These are phyloP conservation scores for Plemyria rubiginata DNA, from an alignment of 2,888 invertebrate species.

Conservation along the genomic window DNA sequence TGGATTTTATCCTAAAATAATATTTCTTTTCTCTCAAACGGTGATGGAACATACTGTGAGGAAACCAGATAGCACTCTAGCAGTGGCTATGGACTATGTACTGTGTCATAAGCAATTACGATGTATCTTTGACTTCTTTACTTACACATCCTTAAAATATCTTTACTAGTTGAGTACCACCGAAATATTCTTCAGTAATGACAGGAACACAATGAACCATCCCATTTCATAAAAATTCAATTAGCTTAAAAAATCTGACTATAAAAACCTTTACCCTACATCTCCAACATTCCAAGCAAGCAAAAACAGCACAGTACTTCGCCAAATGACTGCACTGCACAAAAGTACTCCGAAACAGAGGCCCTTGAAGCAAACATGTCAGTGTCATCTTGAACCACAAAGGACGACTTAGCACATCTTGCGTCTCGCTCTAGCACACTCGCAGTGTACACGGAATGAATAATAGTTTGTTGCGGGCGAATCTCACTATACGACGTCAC, in stretches of 20 bases:
- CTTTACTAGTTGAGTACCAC: too few species aligned
- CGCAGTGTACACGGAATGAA: constrained; percentile 2
- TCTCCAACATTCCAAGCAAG: constrained; percentile 1
- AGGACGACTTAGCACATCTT: constrained; percentile 33
- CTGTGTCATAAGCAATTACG: too few species aligned
- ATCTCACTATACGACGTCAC: not conserved
- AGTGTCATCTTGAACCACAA: constrained; percentile 43
- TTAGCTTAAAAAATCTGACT: not conserved
- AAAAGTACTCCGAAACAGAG: constrained; percentile 30
- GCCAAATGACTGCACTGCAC: constrained; percentile 29
- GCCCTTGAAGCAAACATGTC: constrained; percentile 43
- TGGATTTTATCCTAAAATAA: too few species aligned
- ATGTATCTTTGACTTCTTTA: too few species aligned
- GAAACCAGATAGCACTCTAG: too few species aligned
- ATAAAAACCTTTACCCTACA: not conserved
- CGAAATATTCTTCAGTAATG: too few species aligned
- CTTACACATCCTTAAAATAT: too few species aligned
- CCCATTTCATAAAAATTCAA: not conserved
- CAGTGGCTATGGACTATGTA: too few species aligned
- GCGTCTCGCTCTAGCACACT: constrained; percentile 27
- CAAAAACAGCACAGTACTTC: constrained; percentile 19
- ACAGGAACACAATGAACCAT: too few species aligned
- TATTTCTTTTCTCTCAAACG: too few species aligned
- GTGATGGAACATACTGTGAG: too few species aligned
- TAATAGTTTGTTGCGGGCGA: not conserved